These are phyloP conservation scores for Neogale vison DNA, from an alignment of 2,113 vertebrate species.

Conservation along the genomic window DNA sequence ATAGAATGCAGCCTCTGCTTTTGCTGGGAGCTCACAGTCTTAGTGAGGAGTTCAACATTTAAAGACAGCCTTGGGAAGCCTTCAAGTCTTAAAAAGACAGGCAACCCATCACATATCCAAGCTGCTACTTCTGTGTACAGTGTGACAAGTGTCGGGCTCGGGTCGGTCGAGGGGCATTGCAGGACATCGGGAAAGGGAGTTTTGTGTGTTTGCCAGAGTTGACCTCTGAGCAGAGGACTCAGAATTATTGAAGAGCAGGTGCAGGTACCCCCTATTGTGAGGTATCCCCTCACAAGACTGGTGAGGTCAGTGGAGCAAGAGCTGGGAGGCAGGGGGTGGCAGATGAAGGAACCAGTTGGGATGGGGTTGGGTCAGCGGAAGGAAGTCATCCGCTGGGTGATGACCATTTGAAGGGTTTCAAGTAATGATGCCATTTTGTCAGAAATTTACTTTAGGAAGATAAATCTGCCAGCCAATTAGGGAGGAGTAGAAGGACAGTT, in stretches of 20 bases:
- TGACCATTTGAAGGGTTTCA: not conserved
- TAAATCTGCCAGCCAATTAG: not conserved
- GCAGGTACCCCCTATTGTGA: fast-evolving
- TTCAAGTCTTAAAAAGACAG: not conserved
- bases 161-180: fast-evolving
- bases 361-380: not conserved
- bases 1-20: not conserved
- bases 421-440: not conserved
- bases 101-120: fast-evolving
- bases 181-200: not conserved
- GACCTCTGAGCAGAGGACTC: not conserved
- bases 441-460: not conserved
- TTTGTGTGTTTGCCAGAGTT: not conserved
- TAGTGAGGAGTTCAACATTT: fast-evolving
- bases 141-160: fast-evolving
- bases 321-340: fast-evolving
- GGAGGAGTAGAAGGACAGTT: not conserved
- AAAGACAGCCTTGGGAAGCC: fast-evolving
- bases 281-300: fast-evolving
- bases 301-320: no score
- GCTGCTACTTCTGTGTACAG: fast-evolving
- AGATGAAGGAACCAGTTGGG: not conserved
- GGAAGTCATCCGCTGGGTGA: no score
- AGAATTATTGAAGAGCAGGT: not conserved
- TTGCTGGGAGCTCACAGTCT: not conserved